Evolutionary conservation across 2,113 vertebrate genomes (phyloP).

Genomic region (Eubucco bourcierii): DNA sequence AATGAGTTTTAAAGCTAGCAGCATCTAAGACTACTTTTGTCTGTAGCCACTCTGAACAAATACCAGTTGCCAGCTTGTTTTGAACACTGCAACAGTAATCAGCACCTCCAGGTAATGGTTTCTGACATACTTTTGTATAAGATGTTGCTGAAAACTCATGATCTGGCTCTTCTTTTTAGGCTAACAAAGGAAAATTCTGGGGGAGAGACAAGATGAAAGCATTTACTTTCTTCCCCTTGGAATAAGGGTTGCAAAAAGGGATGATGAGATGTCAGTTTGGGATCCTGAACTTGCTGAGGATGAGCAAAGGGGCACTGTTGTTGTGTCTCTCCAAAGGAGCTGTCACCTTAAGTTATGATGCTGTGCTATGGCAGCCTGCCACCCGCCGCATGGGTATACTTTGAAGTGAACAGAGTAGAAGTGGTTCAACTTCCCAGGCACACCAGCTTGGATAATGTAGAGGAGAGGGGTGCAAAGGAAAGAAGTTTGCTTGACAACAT

Average conservation of each 20-base stretch:
- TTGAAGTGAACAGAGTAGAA: not conserved
- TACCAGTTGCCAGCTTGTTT: slow-evolving; percentile 35
- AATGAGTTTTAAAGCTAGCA: slow-evolving; percentile 22
- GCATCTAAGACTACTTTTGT: slow-evolving; percentile 25
- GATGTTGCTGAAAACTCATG: slow-evolving; percentile 6
- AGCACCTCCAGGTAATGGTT: slow-evolving; percentile 43
- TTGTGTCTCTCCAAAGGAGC: not conserved
- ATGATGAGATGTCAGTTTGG: not conserved
- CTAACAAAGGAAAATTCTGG: slow-evolving; percentile 6
- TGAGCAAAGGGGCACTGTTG: not conserved
- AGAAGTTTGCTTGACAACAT: not conserved
- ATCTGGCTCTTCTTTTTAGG: not conserved
- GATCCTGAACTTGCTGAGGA: not conserved
- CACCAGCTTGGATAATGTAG: not conserved
- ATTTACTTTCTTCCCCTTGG: not conserved
- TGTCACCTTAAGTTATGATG: slow-evolving; percentile 1
- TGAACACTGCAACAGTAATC: slow-evolving; percentile 1
- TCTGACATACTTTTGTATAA: not conserved
- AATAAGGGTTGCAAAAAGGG: not conserved
- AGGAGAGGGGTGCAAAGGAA: not conserved
- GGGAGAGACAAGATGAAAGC: not conserved
- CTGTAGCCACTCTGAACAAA: slow-evolving; percentile 27
- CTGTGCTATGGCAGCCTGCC: not conserved
- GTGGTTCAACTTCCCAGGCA: not conserved
- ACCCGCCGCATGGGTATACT: not conserved